A percentile compares a stretch with the other conserved stretches of the same genome.
Conservation (phyloP, 2,797 vertebrate species). For the Sebastes reedi region DNA sequence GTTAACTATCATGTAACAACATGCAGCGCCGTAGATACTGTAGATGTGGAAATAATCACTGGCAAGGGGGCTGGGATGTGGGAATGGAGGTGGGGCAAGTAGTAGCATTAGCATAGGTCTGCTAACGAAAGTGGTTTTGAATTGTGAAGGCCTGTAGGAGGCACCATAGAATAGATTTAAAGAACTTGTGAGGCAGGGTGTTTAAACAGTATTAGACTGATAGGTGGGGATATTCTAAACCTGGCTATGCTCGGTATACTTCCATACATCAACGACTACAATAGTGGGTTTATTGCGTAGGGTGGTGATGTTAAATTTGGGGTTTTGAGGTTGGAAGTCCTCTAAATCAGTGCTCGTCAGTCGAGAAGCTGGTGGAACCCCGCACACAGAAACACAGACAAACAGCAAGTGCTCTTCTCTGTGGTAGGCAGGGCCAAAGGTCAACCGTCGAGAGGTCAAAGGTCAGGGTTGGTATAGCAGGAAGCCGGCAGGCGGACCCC, state of each 20-base stretch:
- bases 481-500: conserved; percentile 75
- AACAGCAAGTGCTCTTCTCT: conserved; percentile 71
- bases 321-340: conserved; percentile 3
- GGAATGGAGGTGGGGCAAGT: neutral
- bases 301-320: conserved; percentile 7
- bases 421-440: conserved; percentile 46
- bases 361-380: conserved; percentile 40
- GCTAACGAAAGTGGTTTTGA: conserved; percentile 5
- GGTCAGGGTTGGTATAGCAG: conserved; percentile 55
- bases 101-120: neutral
- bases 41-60: conserved; percentile 16
- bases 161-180: conserved; percentile 3
- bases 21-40: conserved; percentile 21
- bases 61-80: conserved; percentile 19
- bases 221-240: conserved; percentile 35
- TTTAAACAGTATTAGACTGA: conserved; percentile 19
- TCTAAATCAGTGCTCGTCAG: conserved; percentile 41
- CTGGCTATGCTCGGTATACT: conserved; percentile 26
- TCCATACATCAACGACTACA: conserved; percentile 24
- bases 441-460: conserved; percentile 53
- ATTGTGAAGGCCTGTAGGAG: conserved; percentile 8
- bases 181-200: neutral
- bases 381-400: conserved; percentile 64
- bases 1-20: neutral
- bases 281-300: conserved; percentile 19